These are phyloP conservation scores for Drosophila falleni DNA, from an alignment of 2,888 invertebrate genomes.

Conservation along the genomic window DNA sequence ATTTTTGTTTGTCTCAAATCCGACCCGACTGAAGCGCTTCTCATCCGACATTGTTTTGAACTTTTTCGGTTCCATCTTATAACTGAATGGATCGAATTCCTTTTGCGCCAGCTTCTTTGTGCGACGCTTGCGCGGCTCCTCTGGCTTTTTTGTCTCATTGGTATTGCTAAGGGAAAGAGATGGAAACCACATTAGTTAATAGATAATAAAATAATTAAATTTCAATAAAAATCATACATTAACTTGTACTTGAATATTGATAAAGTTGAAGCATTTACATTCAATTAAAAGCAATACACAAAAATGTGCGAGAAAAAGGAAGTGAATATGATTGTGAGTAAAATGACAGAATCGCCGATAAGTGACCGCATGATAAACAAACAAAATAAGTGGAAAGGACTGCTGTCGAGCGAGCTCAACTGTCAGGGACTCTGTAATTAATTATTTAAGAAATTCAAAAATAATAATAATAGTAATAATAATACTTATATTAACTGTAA, in stretches of 20 bases:
- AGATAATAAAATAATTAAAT: background rate
- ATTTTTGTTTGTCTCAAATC: conserved; percentile 36
- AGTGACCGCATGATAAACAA: conserved; percentile 13
- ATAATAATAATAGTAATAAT: too few relatives aligned
- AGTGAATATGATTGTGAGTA: conserved; percentile 12
- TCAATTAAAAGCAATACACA: background rate
- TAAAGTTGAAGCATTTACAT: background rate
- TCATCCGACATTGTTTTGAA: conserved; percentile 72
- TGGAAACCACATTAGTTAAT: background rate
- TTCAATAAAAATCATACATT: too few relatives aligned
- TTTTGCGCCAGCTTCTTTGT: conserved; percentile 67
- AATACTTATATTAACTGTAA: too few relatives aligned
- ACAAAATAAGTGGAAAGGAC: background rate
- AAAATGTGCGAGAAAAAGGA: conserved; percentile 17
- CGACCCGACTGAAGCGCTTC: conserved; percentile 68
- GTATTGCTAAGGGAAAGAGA: conserved; percentile 19
- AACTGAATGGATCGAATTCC: conserved; percentile 74
- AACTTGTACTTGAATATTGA: background rate
- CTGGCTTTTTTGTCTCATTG: conserved; percentile 23
- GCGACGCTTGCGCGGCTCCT: conserved; percentile 65
- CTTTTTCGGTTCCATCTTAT: conserved; percentile 72
- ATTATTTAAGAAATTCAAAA: background rate
- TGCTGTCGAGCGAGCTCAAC: background rate
- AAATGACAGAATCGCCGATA: conserved; percentile 28
- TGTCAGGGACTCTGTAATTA: background rate